Conservation (phyloP, 2,797 vertebrate genomes). For the Fringilla coelebs region DNA sequence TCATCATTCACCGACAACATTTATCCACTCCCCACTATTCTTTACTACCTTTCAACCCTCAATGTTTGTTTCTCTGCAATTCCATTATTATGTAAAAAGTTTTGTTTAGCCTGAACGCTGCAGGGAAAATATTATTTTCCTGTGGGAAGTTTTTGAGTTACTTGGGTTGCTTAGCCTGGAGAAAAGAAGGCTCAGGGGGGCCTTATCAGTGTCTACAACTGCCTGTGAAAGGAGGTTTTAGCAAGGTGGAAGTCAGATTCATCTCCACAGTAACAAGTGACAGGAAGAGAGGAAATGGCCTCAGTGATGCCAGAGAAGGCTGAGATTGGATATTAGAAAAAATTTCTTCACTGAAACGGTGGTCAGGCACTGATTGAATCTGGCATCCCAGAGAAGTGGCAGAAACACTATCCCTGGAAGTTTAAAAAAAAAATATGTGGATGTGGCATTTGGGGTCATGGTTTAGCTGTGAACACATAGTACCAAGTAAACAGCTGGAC, state of each 20-base stretch:
- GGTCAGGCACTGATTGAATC: not conserved
- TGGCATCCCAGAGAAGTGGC: not conserved
- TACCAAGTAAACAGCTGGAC: not conserved
- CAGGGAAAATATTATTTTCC: not conserved
- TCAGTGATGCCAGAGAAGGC: not conserved
- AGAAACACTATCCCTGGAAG: not conserved
- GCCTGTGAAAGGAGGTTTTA: not conserved
- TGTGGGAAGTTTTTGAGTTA: not conserved
- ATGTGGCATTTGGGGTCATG: not conserved
- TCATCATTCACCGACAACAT: not conserved
- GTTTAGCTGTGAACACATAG: not conserved
- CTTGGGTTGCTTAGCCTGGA: not conserved
- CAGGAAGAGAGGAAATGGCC: not conserved
- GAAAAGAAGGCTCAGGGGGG: not conserved
- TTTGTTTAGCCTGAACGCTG: slow-evolving; percentile 4
- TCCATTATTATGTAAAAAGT: not conserved
- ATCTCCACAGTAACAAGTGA: not conserved
- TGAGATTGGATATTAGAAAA: not conserved
- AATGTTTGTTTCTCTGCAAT: not conserved
- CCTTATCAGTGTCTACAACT: not conserved
- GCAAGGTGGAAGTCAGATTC: not conserved
- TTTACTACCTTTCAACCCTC: not conserved
- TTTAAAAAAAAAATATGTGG: not conserved
- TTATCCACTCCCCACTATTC: not conserved
- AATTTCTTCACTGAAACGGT: fast-evolving